Percentiles rank a stretch among this genome's conserved stretches.
These are phyloP conservation scores for Napeogenes sylphis DNA, from an alignment of 2,888 invertebrate genomes.

Conservation along the genomic window DNA sequence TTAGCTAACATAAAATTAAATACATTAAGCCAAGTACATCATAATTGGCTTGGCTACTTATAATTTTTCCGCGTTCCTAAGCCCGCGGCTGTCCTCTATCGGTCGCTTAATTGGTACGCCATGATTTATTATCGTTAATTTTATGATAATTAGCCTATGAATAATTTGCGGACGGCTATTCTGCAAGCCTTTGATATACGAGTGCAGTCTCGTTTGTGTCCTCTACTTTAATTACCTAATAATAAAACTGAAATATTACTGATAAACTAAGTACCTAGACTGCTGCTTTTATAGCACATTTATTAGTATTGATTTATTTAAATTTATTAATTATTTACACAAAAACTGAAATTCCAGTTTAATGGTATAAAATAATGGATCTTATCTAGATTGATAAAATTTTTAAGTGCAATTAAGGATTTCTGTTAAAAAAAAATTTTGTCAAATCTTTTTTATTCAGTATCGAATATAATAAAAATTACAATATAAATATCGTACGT, in stretches of 20 bases:
- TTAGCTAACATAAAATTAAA: not conserved
- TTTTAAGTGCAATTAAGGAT: no score
- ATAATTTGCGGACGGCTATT: slow-evolving; percentile 52
- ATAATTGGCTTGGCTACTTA: slow-evolving; percentile 37
- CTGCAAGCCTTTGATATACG: slow-evolving; percentile 33
- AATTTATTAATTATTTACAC: no score
- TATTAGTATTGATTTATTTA: no score
- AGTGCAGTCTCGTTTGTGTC: slow-evolving; percentile 15
- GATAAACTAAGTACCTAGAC: not conserved
- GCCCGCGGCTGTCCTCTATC: slow-evolving; percentile 46
- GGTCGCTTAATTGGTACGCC: slow-evolving; percentile 60
- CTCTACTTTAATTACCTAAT: slow-evolving; percentile 9
- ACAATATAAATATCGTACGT: not conserved
- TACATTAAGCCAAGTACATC: not conserved
- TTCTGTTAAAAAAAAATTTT: no score
- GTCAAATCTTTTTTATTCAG: no score
- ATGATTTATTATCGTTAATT: slow-evolving; percentile 74
- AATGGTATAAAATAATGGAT: no score
- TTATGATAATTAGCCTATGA: slow-evolving; percentile 73
- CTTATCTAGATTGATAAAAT: no score
- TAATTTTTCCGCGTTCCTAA: slow-evolving; percentile 57
- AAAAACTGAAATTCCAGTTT: no score
- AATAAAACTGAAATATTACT: not conserved
- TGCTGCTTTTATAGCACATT: not conserved
- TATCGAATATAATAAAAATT: not conserved